Base-by-base conservation (phyloP, 2,113 vertebrate genomes). In the Podarcis raffonei region DNA sequence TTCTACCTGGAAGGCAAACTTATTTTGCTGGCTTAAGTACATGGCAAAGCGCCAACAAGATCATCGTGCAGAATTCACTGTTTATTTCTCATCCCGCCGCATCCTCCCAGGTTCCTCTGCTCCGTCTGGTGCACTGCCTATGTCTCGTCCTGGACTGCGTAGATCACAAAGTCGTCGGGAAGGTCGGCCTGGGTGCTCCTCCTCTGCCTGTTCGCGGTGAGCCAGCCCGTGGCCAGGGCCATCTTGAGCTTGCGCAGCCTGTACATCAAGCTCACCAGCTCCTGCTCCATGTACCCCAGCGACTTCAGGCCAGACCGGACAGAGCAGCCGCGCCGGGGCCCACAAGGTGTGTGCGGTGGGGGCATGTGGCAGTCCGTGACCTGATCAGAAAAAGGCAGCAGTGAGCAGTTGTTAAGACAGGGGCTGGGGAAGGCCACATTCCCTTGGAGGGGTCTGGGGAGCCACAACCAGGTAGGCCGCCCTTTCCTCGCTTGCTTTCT, bases 131-230 rank as follows among this genome's bases (percentile, higher is more conserved):
- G 6, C 1, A 3, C 1, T 3, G 15, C 23, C 75, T 86, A 66
- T 1, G 6, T 6, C 35, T 86, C 75, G 1, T 86, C 85, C 23
- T 86, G 59, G 62, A 86, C 78, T 0, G 75, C 48, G 85, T 86
- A 88, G 69, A 88, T 65, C 25, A 88, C 87, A 27, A 82, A 5
- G 48, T 75, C 35, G 2, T 23, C 30, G 1, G 69, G 12, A 3
- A n/a, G 37, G 11, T 25, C 1, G 0, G 12, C 27, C 18, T 9
- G 6, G 7, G 1, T 59, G 37, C 13, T 9, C 6, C 32, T 11
- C 30, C 32, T 11, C 39, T 3, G 6, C 68, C 8, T 2, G 0
- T 27, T 53, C 1, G 62, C 69, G 1, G 23, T 23, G 2, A 15
- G 79, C 53, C 35, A 65, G 18, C 53, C 25, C 1, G 25, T 6